Conservation (phyloP, 1,140 invertebrate species). For the Papilio polytes region DNA sequence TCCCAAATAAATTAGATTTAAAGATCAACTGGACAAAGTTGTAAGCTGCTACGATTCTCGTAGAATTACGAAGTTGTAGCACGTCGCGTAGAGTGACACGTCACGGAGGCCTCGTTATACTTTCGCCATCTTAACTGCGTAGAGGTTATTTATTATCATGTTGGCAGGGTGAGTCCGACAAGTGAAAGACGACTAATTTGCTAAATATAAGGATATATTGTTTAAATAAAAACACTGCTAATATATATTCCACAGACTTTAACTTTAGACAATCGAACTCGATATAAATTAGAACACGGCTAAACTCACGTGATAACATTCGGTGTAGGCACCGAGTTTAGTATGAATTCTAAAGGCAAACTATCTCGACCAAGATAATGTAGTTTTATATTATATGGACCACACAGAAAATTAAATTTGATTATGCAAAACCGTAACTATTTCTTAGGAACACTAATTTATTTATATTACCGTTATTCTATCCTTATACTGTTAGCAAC, state of each 20-base stretch:
- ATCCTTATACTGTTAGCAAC: background rate
- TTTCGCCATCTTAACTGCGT: constrained; percentile 6
- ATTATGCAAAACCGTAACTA: too few relatives aligned
- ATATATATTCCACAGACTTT: too few relatives aligned
- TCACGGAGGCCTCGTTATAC: constrained; percentile 16
- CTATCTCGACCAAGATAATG: too few relatives aligned
- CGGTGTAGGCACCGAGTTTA: too few relatives aligned
- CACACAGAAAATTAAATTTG: too few relatives aligned
- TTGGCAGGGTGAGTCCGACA: background rate
- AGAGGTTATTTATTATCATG: constrained; percentile 14
- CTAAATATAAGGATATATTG: background rate
- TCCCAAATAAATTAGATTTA: background rate
- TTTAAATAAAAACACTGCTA: too few relatives aligned
- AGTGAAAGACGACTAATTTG: background rate
- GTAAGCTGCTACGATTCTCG: background rate
- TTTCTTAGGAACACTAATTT: too few relatives aligned
- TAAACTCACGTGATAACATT: too few relatives aligned
- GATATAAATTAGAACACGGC: too few relatives aligned
- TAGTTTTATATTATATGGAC: too few relatives aligned
- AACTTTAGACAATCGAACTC: too few relatives aligned
- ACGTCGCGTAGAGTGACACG: constrained; percentile 29
- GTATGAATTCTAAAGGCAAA: too few relatives aligned
- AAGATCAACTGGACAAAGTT: constrained; percentile 19
- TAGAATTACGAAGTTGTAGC: constrained; percentile 21
- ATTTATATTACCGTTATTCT: background rate